Evolutionary conservation across 2,888 invertebrate genomes (phyloP).

Genomic region (Macaria liturata): DNA sequence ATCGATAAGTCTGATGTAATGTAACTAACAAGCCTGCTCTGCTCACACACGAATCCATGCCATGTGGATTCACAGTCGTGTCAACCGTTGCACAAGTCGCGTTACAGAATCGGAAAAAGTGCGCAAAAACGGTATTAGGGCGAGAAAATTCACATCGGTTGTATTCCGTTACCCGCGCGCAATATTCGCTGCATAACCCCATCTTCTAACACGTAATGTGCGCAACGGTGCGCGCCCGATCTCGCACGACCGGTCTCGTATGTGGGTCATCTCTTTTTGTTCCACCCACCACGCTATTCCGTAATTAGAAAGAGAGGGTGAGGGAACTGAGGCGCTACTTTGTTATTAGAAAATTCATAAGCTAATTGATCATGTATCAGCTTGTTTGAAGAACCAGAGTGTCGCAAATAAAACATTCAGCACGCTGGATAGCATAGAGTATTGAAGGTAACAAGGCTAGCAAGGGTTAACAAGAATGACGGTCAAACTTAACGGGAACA

Average conservation of each 20-base stretch:
- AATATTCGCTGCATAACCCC: constrained; percentile 72
- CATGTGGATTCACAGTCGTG: constrained; percentile 44
- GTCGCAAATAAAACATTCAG: too few species aligned
- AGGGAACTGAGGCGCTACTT: constrained; percentile 41
- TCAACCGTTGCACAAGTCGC: constrained; percentile 65
- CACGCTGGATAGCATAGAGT: too few species aligned
- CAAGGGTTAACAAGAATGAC: too few species aligned
- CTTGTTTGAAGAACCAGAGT: background rate
- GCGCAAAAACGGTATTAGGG: constrained; percentile 74
- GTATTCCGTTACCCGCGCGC: constrained; percentile 70
- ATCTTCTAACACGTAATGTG: constrained; percentile 79
- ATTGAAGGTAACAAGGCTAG: too few species aligned
- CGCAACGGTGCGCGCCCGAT: constrained; percentile 80
- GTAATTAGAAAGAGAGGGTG: constrained; percentile 79
- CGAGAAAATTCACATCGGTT: constrained; percentile 80
- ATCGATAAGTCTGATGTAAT: too few species aligned
- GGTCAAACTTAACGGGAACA: too few species aligned
- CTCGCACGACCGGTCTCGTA: constrained; percentile 80
- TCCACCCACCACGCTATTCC: constrained; percentile 78
- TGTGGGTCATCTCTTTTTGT: constrained; percentile 83
- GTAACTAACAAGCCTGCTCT: too few species aligned
- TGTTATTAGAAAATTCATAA: constrained; percentile 5
- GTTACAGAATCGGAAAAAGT: constrained; percentile 71
- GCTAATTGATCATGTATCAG: constrained; percentile 18
- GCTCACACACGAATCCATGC: constrained; percentile 1